Base-by-base conservation (phyloP, 2,113 vertebrate species). In the Brachypteracias leptosomus region DNA sequence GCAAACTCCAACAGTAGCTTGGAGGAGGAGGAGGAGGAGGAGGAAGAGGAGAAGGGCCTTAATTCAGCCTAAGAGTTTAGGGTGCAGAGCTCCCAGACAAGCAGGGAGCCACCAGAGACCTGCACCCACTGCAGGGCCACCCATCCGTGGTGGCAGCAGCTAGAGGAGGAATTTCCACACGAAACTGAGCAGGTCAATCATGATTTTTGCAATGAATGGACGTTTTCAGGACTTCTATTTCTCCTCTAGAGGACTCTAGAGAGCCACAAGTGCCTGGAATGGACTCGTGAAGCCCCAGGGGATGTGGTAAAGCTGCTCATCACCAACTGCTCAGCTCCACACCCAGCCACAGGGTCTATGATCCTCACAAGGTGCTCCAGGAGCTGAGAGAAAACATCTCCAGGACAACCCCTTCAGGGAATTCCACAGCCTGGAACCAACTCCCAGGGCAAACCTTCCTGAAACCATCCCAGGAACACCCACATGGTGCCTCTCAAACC, bases 401-500 rank as follows among this genome's bases (percentile, higher is more conserved):
- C 0, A 14, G 21, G 49, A 49, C 40, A 75, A 29, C 4, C 33
- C 40, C 21, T n/a, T 57, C 38, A 57, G 31, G 40, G 35, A 77
- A 62, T 61, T 73, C 81, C 40, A 20, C 29, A 78, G 57, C 13
- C 67, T 74, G 47, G 29, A 89, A 62, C 19, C 47, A 82, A 44
- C 18, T 49, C 22, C 40, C 31, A 28, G 38, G 15, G 73, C 33
- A 77, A 81, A 49, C 9, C 18, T 21, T 7, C 28, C 21, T 3
- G 38, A 68, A 42, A 59, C 51, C 44, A 42, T 29, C 22, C 36
- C n/a, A 62, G 13, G 29, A 59, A n/a, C 38, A 44, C 7, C 4
- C 42, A 2, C 4, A 22, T 4, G 0, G 0, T 19, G 20, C 42
- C n/a, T 76, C 57, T 61, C 47, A 35, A n/a, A 18, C 3, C 18